Conservation (phyloP, 2,888 invertebrate genomes). For the Drosophila fulvimacula region DNA sequence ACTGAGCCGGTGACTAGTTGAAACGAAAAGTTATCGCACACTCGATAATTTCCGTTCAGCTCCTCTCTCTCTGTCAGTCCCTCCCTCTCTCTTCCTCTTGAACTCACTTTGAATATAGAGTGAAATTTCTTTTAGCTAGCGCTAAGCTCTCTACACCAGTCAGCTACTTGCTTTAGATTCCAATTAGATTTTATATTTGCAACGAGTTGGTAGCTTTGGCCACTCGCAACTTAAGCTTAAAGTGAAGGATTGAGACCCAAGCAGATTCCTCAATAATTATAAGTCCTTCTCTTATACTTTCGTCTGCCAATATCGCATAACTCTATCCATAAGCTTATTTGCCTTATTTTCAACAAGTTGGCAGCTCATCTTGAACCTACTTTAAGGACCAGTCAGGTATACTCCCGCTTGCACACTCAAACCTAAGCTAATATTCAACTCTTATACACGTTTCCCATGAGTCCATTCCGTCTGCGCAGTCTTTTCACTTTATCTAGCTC, state of each 20-base stretch:
- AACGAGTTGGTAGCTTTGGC: constrained; percentile 1
- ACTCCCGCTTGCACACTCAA: no score
- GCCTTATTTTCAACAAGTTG: background rate
- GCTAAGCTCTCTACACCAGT: constrained; percentile 1
- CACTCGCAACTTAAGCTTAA: background rate
- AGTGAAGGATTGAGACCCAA: background rate
- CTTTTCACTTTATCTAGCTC: background rate
- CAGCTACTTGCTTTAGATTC: background rate
- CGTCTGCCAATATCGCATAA: no score
- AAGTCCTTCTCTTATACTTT: no score
- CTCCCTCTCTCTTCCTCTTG: background rate
- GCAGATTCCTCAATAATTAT: background rate
- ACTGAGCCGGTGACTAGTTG: constrained; percentile 2
- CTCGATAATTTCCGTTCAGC: constrained; percentile 13
- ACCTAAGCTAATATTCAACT: background rate
- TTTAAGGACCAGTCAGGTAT: background rate
- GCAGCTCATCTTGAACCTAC: background rate
- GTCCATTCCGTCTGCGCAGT: background rate
- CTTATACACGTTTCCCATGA: background rate
- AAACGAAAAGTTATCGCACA: constrained; percentile 39
- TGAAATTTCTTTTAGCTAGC: background rate
- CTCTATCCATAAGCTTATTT: background rate
- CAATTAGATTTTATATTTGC: constrained; percentile 8
- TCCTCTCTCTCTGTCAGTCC: no score
- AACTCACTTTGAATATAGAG: constrained; percentile 16